A percentile compares a stretch with the other conserved stretches of the same genome.
phyloP scores from a whole-genome alignment of 2,797 vertebrate genomes.

The Tenualosa ilisha region DNA sequence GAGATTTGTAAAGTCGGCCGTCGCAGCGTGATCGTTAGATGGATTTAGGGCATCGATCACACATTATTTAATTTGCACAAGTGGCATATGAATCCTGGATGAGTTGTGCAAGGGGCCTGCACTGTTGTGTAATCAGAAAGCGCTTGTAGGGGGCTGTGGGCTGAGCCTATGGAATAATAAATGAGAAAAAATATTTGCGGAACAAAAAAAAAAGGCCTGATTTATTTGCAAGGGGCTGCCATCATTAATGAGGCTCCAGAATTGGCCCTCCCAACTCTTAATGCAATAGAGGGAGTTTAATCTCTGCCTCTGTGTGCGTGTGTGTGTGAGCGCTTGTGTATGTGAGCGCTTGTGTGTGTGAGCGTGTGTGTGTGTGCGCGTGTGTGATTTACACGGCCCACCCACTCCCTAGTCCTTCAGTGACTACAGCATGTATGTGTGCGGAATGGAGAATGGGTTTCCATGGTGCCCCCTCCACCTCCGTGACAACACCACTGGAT shows the following conservation, averaged over 20 bases:
- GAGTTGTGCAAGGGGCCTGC: conserved; percentile 36
- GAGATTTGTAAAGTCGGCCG: conserved; percentile 44
- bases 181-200: neutral
- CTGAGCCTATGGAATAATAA: conserved; percentile 43
- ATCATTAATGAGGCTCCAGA: conserved; percentile 63
- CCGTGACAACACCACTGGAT: conserved; percentile 7
- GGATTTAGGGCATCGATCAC: conserved; percentile 62
- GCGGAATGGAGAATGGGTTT: conserved; percentile 20
- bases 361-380: neutral
- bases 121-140: conserved; percentile 52
- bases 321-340: neutral
- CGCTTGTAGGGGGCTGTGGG: conserved; percentile 40
- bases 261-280: conserved; percentile 49
- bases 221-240: conserved; percentile 50
- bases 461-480: conserved; percentile 10
- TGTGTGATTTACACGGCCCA: conserved; percentile 17
- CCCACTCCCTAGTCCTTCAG: neutral
- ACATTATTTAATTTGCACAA: conserved; percentile 68
- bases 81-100: conserved; percentile 57
- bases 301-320: conserved; percentile 28
- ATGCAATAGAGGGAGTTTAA: conserved; percentile 59
- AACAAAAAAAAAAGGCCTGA: conserved; percentile 32
- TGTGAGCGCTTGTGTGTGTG: neutral
- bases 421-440: neutral
- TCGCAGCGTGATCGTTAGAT: conserved; percentile 53